Percentiles rank a stretch among this genome's conserved stretches.
These are phyloP conservation scores for Pteromalus puparum DNA, from an alignment of 1,140 invertebrate genomes.

Conservation along the genomic window DNA sequence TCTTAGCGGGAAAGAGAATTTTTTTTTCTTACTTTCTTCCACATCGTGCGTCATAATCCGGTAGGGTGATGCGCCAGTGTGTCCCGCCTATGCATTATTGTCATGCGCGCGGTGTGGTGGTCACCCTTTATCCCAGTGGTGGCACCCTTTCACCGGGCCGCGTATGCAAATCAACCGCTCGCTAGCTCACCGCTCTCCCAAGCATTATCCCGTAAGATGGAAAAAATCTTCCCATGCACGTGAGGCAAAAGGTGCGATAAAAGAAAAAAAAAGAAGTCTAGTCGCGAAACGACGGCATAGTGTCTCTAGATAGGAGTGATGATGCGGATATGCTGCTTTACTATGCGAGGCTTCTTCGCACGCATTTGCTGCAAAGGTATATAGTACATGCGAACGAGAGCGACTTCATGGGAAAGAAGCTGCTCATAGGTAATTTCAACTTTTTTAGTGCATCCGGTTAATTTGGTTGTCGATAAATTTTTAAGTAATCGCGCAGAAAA, in stretches of 20 bases:
- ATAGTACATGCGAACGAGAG: no score
- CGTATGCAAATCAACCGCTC: conserved; percentile 39
- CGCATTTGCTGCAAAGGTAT: no score
- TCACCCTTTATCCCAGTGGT: conserved; percentile 40
- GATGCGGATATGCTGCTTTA: no score
- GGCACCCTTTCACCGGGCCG: conserved; percentile 26
- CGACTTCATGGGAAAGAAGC: no score
- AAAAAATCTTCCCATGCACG: conserved; percentile 52
- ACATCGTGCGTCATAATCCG: conserved; percentile 38
- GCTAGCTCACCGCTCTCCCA: conserved; percentile 17
- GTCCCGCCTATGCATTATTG: conserved; percentile 8
- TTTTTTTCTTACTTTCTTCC: conserved; percentile 26
- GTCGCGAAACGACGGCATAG: background rate
- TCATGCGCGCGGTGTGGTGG: conserved; percentile 8
- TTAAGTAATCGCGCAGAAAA: no score
- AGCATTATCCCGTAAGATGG: conserved; percentile 49
- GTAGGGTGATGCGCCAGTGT: conserved; percentile 47
- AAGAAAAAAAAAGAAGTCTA: conserved; percentile 40
- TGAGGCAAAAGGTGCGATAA: conserved; percentile 21
- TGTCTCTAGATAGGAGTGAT: no score
- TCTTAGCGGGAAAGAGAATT: conserved; percentile 18
- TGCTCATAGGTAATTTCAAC: no score
- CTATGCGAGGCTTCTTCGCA: no score
- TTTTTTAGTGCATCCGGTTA: no score
- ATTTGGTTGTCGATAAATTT: no score